These are phyloP conservation scores for Coregonus sp. DNA, from an alignment of 2,797 vertebrate species.

Conservation along the genomic window DNA sequence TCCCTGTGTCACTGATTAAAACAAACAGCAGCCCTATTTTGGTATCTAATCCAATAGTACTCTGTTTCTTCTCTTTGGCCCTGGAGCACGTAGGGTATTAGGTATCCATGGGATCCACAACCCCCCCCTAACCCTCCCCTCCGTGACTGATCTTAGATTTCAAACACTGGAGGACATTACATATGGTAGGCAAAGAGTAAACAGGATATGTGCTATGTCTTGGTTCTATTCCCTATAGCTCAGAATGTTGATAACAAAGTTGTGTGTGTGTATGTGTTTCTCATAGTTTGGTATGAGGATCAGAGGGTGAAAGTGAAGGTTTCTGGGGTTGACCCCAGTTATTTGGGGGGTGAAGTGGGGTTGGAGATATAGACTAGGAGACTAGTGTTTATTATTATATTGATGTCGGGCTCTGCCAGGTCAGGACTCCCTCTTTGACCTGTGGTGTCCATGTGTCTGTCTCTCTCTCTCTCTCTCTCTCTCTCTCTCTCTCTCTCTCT, in stretches of 20 bases:
- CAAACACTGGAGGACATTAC: conserved; percentile 72
- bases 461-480: background rate
- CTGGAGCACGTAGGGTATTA: conserved; percentile 80
- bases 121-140: conserved; percentile 38
- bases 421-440: conserved; percentile 74
- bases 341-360: conserved; percentile 30
- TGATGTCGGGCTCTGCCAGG: conserved; percentile 72
- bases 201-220: conserved; percentile 35
- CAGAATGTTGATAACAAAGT: conserved; percentile 24
- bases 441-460: conserved; percentile 15
- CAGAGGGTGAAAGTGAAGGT: conserved; percentile 43
- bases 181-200: conserved; percentile 72
- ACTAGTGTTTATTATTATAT: conserved; percentile 79
- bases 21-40: conserved; percentile 90
- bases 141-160: conserved; percentile 76
- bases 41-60: conserved; percentile 90
- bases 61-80: conserved; percentile 78
- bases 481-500: too few species aligned
- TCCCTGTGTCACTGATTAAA: conserved; percentile 91
- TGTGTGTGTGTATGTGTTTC: conserved; percentile 16
- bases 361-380: conserved; percentile 53
- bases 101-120: conserved; percentile 75
- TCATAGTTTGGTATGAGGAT: conserved; percentile 36
- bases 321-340: conserved; percentile 45
- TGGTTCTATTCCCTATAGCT: conserved; percentile 16